A percentile compares a stretch with the other conserved stretches of the same genome.
Evolutionary conservation across 2,797 vertebrate genomes (phyloP).

Genomic region (Sylvilagus floridanus): DNA sequence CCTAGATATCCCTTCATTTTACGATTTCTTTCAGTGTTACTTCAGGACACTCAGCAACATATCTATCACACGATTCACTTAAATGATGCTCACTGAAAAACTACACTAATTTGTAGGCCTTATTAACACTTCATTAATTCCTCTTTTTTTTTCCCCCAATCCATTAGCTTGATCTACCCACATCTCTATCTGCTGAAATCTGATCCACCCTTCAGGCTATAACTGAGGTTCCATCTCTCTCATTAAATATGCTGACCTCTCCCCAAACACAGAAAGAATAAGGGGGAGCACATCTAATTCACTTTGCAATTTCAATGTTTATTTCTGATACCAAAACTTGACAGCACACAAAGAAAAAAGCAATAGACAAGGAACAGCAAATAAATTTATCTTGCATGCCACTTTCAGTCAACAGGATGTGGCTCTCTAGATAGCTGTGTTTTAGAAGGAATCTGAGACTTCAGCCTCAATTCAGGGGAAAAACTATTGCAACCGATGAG

Average conservation of each 20-base stretch:
- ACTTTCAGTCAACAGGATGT: slow-evolving; percentile 80
- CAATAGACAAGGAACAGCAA: slow-evolving; percentile 79
- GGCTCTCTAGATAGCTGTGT: slow-evolving; percentile 81
- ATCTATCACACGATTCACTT: not conserved
- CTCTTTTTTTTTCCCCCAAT: slow-evolving; percentile 30
- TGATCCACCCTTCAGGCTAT: slow-evolving; percentile 43
- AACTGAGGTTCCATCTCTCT: not conserved
- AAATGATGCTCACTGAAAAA: slow-evolving; percentile 28
- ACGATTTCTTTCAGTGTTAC: not conserved
- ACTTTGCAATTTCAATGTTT: slow-evolving; percentile 80
- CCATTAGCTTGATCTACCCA: slow-evolving; percentile 5
- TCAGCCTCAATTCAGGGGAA: slow-evolving; percentile 73
- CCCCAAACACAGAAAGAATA: slow-evolving; percentile 9
- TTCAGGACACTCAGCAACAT: not conserved
- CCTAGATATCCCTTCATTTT: not conserved
- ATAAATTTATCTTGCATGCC: slow-evolving; percentile 81
- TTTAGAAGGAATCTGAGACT: slow-evolving; percentile 77
- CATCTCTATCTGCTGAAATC: slow-evolving; percentile 34
- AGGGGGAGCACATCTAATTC: slow-evolving; percentile 46
- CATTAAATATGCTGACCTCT: slow-evolving; percentile 32
- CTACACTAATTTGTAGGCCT: slow-evolving; percentile 25
- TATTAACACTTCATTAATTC: slow-evolving; percentile 19
- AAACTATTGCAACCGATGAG: slow-evolving; percentile 74
- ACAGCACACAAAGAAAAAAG: slow-evolving; percentile 77
- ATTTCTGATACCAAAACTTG: slow-evolving; percentile 83